Evolutionary conservation across 1,140 invertebrate species (phyloP).

Genomic region (Hylaeus anthracinus): DNA sequence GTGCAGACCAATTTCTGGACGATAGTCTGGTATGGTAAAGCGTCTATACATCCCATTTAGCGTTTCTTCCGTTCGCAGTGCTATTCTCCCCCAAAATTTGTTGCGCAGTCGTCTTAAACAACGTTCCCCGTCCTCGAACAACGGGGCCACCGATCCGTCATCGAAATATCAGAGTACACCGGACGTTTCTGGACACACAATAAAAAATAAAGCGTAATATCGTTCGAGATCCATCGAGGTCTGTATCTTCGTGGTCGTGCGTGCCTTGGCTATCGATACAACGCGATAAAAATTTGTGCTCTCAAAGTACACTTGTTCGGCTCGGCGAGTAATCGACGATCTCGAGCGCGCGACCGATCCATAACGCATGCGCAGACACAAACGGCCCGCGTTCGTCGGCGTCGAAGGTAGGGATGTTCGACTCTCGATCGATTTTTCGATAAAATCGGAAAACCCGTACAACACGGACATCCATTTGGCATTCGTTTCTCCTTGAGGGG

Average conservation of each 20-base stretch:
- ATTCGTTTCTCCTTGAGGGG: too few relatives aligned
- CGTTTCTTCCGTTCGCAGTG: too few relatives aligned
- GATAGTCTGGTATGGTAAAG: too few relatives aligned
- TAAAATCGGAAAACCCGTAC: too few relatives aligned
- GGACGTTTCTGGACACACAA: neutral
- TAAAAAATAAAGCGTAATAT: slow-evolving; percentile 32
- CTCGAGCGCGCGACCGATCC: neutral
- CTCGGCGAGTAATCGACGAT: neutral
- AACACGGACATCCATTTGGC: too few relatives aligned
- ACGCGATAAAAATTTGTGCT: slow-evolving; percentile 26
- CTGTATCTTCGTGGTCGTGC: slow-evolving; percentile 16
- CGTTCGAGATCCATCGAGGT: slow-evolving; percentile 23
- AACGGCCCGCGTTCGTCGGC: neutral
- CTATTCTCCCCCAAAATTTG: neutral
- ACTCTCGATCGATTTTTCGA: too few relatives aligned
- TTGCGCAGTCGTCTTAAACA: neutral
- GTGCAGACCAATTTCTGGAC: too few relatives aligned
- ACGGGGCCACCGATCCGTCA: neutral
- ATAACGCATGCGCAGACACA: neutral
- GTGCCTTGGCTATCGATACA: slow-evolving; percentile 15
- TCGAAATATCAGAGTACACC: slow-evolving; percentile 13
- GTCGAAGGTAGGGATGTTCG: neutral
- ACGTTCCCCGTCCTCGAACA: slow-evolving; percentile 18
- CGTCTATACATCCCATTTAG: too few relatives aligned
- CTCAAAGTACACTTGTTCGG: slow-evolving; percentile 12